Percentiles rank a stretch among this genome's conserved stretches.
Conservation (phyloP, 2,888 invertebrate genomes). For the Leptopilina syphax region DNA sequence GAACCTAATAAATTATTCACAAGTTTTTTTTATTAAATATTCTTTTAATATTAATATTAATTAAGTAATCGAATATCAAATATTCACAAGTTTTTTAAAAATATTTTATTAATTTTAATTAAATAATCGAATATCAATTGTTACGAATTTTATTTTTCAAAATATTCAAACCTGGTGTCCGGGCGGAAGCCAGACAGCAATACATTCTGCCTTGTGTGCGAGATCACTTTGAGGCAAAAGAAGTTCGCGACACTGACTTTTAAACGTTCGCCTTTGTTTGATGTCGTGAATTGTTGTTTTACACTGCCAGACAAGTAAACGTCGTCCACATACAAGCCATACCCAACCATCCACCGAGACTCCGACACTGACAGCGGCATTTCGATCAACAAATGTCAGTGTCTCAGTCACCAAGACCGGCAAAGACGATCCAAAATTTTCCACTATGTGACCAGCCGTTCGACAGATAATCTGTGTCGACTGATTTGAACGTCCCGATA, state of each 20-base stretch:
- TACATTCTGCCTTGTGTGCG: conserved; percentile 91
- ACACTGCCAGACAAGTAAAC: conserved; percentile 91
- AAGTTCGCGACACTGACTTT: conserved; percentile 88
- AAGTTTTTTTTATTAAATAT: conserved; percentile 17
- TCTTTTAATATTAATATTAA: too few species aligned
- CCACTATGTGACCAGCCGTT: conserved; percentile 85
- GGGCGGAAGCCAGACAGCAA: conserved; percentile 83
- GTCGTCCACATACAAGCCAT: conserved; percentile 91
- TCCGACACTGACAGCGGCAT: conserved; percentile 81
- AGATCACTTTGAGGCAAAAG: conserved; percentile 94
- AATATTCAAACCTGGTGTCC: conserved; percentile 77
- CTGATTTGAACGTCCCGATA: conserved; percentile 82
- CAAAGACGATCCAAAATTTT: conserved; percentile 88
- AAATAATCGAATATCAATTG: too few species aligned
- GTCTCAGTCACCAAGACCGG: conserved; percentile 95
- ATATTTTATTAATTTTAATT: too few species aligned
- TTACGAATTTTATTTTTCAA: too few species aligned
- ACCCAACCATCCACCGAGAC: conserved; percentile 86
- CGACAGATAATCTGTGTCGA: conserved; percentile 87
- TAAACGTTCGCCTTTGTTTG: conserved; percentile 76
- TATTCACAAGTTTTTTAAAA: background rate
- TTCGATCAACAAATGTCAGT: conserved; percentile 86
- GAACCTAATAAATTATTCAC: conserved; percentile 77
- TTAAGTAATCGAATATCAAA: background rate
- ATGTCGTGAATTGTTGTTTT: conserved; percentile 77